Evolutionary conservation across 1,140 invertebrate genomes (phyloP).

Genomic region (Grapholita molesta): DNA sequence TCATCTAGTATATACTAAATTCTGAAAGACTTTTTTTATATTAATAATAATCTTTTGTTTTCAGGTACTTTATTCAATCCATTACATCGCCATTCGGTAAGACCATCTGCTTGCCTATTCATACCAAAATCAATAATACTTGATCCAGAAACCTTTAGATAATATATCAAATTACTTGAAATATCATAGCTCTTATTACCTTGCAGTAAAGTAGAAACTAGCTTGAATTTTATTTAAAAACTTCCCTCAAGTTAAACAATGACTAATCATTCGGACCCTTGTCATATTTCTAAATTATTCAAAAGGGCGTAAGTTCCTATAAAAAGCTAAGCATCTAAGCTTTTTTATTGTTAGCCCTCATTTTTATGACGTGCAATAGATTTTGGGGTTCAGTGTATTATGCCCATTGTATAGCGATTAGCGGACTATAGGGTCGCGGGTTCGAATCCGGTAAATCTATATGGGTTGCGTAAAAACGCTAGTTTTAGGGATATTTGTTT

Average conservation of each 20-base stretch:
- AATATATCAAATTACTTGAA: conserved; percentile 4
- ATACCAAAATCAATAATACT: conserved; percentile 10
- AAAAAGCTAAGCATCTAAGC: not conserved
- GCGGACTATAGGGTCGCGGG: not conserved
- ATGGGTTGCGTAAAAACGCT: not conserved
- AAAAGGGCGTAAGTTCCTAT: not conserved
- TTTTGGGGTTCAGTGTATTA: conserved; percentile 3
- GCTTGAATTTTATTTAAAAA: not conserved
- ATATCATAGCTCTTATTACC: not conserved
- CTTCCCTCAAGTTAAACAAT: not conserved
- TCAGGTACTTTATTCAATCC: not conserved
- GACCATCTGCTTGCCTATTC: not conserved
- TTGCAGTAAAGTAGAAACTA: not conserved
- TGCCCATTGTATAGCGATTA: conserved; percentile 7
- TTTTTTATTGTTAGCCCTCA: not conserved
- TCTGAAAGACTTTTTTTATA: too few relatives aligned
- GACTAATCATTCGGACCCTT: conserved; percentile 5
- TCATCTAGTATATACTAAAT: not conserved
- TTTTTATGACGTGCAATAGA: conserved; percentile 5
- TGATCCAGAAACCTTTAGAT: not conserved
- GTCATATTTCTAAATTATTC: not conserved
- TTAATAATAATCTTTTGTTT: not conserved
- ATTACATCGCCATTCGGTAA: not conserved
- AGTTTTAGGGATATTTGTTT: not conserved
- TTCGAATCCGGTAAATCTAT: conserved; percentile 1